Conservation (phyloP, 1,140 invertebrate genomes). For the Sycophaga agraensis region DNA sequence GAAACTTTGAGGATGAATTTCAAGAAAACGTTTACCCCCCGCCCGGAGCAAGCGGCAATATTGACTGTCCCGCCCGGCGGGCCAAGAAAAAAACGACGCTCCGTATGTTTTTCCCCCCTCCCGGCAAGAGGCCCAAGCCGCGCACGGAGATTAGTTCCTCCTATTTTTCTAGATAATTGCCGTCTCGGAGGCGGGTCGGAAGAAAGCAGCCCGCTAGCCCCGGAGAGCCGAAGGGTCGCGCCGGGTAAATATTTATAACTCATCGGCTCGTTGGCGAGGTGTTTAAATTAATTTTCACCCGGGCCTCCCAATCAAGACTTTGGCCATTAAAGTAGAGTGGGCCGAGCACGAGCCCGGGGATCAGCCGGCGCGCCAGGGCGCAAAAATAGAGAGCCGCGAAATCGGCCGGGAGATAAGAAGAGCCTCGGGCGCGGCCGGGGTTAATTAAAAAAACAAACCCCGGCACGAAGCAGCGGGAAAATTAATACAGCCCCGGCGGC, state of each 20-base stretch:
- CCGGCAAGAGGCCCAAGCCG: background rate
- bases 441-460: constrained; percentile 1
- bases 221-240: constrained; percentile 1
- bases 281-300: constrained; percentile 12
- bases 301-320: constrained; percentile 5
- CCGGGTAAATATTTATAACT: constrained; percentile 16
- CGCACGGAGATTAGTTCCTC: background rate
- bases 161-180: constrained; percentile 8
- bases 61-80: background rate
- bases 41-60: background rate
- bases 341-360: background rate
- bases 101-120: background rate
- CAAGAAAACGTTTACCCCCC: background rate
- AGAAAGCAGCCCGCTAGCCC: background rate
- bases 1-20: background rate
- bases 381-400: background rate
- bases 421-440: no score
- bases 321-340: constrained; percentile 9
- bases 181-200: no score
- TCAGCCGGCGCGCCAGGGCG: no score
- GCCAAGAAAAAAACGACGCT: background rate
- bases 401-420: no score
- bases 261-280: background rate
- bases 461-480: background rate
- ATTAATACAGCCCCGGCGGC: no score